These are phyloP conservation scores for Oncorhynchus mykiss DNA, from an alignment of 2,113 vertebrate genomes.

Conservation along the genomic window DNA sequence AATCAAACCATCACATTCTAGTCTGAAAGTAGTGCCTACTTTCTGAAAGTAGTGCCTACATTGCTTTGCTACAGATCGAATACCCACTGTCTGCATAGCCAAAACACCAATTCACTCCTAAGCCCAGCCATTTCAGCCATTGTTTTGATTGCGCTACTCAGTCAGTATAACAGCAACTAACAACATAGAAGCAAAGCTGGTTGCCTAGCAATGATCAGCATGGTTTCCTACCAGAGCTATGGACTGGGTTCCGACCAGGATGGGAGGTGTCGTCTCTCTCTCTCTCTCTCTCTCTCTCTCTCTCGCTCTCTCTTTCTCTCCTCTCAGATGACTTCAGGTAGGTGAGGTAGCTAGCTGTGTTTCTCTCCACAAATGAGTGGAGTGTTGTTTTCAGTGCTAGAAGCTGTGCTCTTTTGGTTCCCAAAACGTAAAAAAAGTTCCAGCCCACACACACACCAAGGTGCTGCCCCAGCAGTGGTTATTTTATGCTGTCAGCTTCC, in stretches of 20 bases:
- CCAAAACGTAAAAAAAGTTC: conserved; percentile 39
- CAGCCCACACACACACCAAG: conserved; percentile 30
- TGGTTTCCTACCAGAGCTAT: conserved; percentile 60
- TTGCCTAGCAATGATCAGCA: conserved; percentile 3
- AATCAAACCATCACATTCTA: too few relatives aligned
- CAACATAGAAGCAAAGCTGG: not conserved
- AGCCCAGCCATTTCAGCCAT: not conserved
- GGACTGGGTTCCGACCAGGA: conserved; percentile 35
- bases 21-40: too few relatives aligned
- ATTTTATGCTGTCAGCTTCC: conserved; percentile 68
- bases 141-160: not conserved
- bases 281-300: not conserved
- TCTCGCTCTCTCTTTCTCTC: conserved; percentile 21
- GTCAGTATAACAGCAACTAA: not conserved
- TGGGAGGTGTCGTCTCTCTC: conserved; percentile 30
- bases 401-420: conserved; percentile 12
- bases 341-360: not conserved
- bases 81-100: not conserved
- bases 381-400: conserved; percentile 16
- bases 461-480: conserved; percentile 57
- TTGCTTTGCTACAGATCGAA: too few relatives aligned
- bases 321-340: not conserved
- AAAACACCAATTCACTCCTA: not conserved
- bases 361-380: not conserved
- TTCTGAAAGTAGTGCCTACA: too few relatives aligned